Conservation (phyloP, 1,140 invertebrate genomes). For the Drosophila chauvacae region DNA sequence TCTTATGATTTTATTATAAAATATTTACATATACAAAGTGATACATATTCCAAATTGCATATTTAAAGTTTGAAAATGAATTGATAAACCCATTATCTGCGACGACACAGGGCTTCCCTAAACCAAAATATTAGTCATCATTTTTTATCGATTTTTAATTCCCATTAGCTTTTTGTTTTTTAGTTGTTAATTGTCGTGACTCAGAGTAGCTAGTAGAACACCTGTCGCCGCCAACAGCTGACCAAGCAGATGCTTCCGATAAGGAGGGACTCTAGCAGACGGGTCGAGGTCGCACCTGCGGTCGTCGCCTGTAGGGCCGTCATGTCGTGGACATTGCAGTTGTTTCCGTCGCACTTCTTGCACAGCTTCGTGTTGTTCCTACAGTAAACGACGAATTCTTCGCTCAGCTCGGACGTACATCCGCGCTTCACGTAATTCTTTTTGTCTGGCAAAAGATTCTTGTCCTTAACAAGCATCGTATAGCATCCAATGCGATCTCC, state of each 20-base stretch:
- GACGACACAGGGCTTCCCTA: slow-evolving; percentile 1
- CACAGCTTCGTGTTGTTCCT: slow-evolving; percentile 43
- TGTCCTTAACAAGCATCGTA: slow-evolving; percentile 10
- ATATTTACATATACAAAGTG: slow-evolving; percentile 3
- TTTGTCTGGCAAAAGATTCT: slow-evolving; percentile 24
- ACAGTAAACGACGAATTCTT: slow-evolving; percentile 38
- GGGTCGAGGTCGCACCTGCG: neutral
- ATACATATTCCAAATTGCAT: neutral
- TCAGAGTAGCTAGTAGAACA: slow-evolving; percentile 4
- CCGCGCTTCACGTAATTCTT: slow-evolving; percentile 56
- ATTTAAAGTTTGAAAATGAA: neutral
- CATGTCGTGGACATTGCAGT: slow-evolving; percentile 53
- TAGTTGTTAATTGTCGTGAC: slow-evolving; percentile 14
- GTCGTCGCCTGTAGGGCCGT: neutral
- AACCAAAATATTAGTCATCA: slow-evolving; percentile 10
- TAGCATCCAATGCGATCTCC: slow-evolving; percentile 9
- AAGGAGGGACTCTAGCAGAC: slow-evolving; percentile 5
- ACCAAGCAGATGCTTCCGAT: slow-evolving; percentile 12
- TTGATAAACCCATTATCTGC: slow-evolving; percentile 1
- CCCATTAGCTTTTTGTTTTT: neutral
- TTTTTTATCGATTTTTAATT: slow-evolving; percentile 19
- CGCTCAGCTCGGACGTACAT: slow-evolving; percentile 57
- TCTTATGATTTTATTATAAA: neutral
- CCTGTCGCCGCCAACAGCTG: slow-evolving; percentile 17
- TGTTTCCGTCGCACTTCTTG: slow-evolving; percentile 31